Percentiles rank a stretch among this genome's conserved stretches.
Evolutionary conservation across 1,140 invertebrate genomes (phyloP).

Genomic region (Trinorchestia longiramus): DNA sequence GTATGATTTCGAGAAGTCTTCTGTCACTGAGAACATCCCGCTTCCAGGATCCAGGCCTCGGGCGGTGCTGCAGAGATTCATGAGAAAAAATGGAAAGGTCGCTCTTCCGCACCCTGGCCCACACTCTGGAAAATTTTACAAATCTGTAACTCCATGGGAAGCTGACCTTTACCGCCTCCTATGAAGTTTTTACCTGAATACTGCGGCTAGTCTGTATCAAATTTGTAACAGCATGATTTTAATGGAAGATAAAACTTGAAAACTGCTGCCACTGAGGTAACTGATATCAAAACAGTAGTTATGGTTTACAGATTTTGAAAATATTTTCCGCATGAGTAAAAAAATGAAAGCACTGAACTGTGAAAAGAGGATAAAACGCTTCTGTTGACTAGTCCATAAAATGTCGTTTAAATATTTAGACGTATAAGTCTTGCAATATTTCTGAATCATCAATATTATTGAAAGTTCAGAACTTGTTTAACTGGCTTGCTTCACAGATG

Average conservation of each 20-base stretch:
- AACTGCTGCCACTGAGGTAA: neutral
- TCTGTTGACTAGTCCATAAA: neutral
- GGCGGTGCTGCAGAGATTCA: neutral
- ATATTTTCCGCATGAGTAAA: neutral
- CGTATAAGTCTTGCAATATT: neutral
- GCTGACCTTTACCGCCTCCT: neutral
- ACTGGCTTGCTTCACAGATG: neutral
- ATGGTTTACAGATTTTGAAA: neutral
- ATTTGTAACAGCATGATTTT: neutral
- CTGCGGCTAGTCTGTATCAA: neutral
- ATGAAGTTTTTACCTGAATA: neutral
- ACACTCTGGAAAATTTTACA: neutral
- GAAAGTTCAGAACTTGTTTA: neutral
- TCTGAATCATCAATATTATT: neutral
- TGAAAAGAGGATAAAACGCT: neutral
- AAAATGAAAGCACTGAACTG: neutral
- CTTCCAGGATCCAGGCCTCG: neutral
- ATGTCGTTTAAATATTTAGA: neutral
- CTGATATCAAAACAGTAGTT: neutral
- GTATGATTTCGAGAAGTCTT: too few species aligned
- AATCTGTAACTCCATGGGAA: neutral
- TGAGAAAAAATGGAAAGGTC: constrained; percentile 8
- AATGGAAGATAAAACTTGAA: neutral
- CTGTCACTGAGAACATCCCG: neutral
- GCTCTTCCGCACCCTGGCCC: neutral